phyloP scores from a whole-genome alignment of 1,140 invertebrate species.

The Euschistus heros region DNA sequence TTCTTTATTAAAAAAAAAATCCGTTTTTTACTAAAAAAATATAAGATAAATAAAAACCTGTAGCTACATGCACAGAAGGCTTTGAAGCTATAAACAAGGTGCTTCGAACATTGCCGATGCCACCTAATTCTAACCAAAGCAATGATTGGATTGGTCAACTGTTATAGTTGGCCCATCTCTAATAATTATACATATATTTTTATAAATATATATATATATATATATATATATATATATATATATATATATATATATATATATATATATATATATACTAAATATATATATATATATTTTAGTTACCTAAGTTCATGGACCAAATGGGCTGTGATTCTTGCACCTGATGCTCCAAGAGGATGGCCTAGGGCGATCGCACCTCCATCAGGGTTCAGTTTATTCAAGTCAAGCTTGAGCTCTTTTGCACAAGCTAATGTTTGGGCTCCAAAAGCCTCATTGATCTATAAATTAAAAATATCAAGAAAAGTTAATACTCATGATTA shows the following conservation, averaged over 20 bases:
- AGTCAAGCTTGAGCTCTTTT: conserved; percentile 74
- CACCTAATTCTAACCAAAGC: too few species aligned
- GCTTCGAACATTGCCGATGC: too few species aligned
- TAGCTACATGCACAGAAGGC: too few species aligned
- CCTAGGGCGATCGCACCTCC: conserved; percentile 97
- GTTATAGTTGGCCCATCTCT: too few species aligned
- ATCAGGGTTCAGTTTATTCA: conserved; percentile 87
- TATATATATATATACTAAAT: background rate
- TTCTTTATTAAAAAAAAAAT: too few species aligned
- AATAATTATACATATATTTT: too few species aligned
- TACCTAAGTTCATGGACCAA: conserved; percentile 87
- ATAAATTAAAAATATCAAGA: conserved; percentile 24
- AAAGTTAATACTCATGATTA: too few species aligned
- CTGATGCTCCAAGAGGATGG: conserved; percentile 90
- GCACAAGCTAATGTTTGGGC: conserved; percentile 81
- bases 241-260: background rate
- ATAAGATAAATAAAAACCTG: too few species aligned
- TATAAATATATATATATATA: background rate
- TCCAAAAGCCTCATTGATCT: conserved; percentile 96
- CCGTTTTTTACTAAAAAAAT: too few species aligned
- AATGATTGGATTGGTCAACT: too few species aligned
- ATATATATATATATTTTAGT: conserved; percentile 17
- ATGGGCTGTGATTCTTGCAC: conserved; percentile 85
- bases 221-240: background rate
- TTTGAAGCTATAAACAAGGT: too few species aligned